These are phyloP conservation scores for Aporophyla lueneburgensis DNA, from an alignment of 2,888 invertebrate species.

Conservation along the genomic window DNA sequence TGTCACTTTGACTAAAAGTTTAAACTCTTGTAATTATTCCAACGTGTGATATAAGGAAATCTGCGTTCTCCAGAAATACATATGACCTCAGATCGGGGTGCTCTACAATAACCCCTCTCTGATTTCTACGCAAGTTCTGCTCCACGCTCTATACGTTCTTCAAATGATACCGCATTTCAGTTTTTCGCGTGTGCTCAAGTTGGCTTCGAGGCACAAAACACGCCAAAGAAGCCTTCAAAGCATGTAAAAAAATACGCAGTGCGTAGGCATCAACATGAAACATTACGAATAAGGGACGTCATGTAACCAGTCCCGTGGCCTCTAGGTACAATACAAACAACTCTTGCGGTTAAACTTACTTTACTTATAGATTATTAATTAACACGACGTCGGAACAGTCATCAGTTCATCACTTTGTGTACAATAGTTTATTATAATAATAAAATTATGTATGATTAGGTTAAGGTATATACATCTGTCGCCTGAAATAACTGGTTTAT, in stretches of 20 bases:
- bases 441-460: too few relatives aligned
- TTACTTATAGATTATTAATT: slow-evolving; percentile 1
- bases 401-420: too few relatives aligned
- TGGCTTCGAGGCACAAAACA: background rate
- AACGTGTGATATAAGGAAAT: slow-evolving; percentile 2
- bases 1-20: background rate
- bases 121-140: background rate
- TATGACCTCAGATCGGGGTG: slow-evolving; percentile 4
- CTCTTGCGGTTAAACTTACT: background rate
- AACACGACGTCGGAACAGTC: too few relatives aligned
- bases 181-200: background rate
- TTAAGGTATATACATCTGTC: too few relatives aligned
- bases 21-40: background rate
- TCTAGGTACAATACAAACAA: background rate
- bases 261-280: background rate
- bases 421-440: too few relatives aligned
- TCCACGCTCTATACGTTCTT: background rate
- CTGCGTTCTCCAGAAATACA: slow-evolving; percentile 10
- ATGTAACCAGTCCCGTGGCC: background rate
- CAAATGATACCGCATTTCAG: background rate
- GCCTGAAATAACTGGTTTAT: too few relatives aligned
- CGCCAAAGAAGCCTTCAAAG: too few relatives aligned
- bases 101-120: background rate
- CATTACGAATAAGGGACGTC: background rate
- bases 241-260: background rate